Evolutionary conservation across 2,113 vertebrate genomes (phyloP).

Genomic region (Suncus etruscus): DNA sequence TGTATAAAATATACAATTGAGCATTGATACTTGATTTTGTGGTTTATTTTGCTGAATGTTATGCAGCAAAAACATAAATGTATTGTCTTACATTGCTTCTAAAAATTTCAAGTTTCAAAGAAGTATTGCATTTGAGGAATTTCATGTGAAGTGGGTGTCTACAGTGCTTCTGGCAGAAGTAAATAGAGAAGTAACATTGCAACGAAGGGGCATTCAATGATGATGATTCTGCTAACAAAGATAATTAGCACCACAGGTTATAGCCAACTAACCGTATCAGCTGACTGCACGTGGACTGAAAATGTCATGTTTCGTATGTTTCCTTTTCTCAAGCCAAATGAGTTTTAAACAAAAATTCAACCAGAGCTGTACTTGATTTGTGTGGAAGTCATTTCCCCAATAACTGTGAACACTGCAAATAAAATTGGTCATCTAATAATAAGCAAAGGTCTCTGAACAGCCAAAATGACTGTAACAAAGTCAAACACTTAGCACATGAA

Average conservation of each 20-base stretch:
- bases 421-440: neutral
- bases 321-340: constrained; percentile 27
- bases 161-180: neutral
- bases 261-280: neutral
- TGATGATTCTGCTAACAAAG: constrained; percentile 17
- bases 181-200: constrained; percentile 11
- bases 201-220: constrained; percentile 24
- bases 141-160: neutral
- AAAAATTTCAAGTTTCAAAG: constrained; percentile 13
- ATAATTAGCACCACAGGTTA: constrained; percentile 29
- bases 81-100: constrained; percentile 36
- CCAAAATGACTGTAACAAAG: constrained; percentile 31
- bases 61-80: constrained; percentile 7
- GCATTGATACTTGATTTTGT: neutral
- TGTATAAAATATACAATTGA: neutral
- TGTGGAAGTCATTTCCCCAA: neutral
- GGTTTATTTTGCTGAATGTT: constrained; percentile 32
- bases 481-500: neutral
- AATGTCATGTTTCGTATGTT: constrained; percentile 45
- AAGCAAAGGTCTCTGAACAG: constrained; percentile 24
- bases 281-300: constrained; percentile 43
- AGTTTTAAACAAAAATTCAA: constrained; percentile 46
- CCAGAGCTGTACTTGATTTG: constrained; percentile 9
- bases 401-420: constrained; percentile 54
- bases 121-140: neutral